These are phyloP conservation scores for Trachops cirrhosus DNA, from an alignment of 2,797 vertebrate species.

Conservation along the genomic window DNA sequence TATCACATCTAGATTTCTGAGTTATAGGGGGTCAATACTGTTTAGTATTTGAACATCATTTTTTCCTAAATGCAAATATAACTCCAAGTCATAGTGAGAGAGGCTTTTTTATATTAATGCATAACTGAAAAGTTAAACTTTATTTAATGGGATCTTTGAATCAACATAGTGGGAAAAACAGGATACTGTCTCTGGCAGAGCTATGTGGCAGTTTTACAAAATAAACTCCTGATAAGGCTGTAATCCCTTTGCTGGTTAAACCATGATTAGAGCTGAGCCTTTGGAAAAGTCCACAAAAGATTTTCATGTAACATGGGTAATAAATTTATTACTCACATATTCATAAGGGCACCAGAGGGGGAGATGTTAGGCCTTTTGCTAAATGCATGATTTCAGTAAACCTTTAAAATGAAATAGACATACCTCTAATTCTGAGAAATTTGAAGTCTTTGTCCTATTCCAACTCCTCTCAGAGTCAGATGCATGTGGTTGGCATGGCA, in stretches of 20 bases:
- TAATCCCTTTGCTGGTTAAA: conserved; percentile 78
- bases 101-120: conserved; percentile 72
- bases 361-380: neutral
- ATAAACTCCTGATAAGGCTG: conserved; percentile 78
- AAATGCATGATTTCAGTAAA: conserved; percentile 1
- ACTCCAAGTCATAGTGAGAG: conserved; percentile 60
- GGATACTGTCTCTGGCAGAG: conserved; percentile 79
- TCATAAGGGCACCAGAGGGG: neutral
- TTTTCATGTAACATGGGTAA: conserved; percentile 66
- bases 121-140: conserved; percentile 75
- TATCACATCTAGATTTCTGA: conserved; percentile 38
- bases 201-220: conserved; percentile 75
- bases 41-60: conserved; percentile 4
- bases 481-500: neutral
- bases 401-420: neutral
- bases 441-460: neutral
- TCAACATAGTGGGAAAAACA: conserved; percentile 76
- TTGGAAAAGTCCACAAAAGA: conserved; percentile 78
- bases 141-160: conserved; percentile 79
- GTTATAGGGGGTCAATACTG: neutral
- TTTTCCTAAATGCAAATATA: conserved; percentile 47
- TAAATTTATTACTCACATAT: conserved; percentile 70
- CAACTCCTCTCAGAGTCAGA: neutral
- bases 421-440: conserved; percentile 1
- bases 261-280: conserved; percentile 69